Percentiles rank a stretch among this genome's conserved stretches.
Evolutionary conservation across 2,797 vertebrate genomes (phyloP).

Genomic region (Miichthys miiuy): DNA sequence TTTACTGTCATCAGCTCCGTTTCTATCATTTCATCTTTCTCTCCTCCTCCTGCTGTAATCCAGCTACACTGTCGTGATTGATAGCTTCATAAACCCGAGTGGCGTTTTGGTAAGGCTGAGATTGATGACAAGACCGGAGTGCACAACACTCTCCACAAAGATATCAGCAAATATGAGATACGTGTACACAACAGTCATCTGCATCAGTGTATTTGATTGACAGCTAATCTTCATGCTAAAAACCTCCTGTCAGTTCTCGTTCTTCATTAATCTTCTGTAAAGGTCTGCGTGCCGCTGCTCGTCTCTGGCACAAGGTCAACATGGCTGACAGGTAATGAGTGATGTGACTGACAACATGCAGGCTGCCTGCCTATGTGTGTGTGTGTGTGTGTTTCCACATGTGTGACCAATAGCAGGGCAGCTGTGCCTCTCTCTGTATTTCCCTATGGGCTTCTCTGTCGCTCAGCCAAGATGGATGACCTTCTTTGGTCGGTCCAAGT

Average conservation of each 20-base stretch:
- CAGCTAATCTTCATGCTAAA: constrained; percentile 29
- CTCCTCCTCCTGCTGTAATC: constrained; percentile 3
- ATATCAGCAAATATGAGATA: not conserved
- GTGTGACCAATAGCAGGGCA: constrained; percentile 16
- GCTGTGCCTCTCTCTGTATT: not conserved
- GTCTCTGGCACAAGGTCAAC: constrained; percentile 36
- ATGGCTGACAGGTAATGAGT: constrained; percentile 27
- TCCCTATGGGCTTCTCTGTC: constrained; percentile 8
- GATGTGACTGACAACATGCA: constrained; percentile 28
- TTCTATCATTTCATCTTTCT: constrained; percentile 28
- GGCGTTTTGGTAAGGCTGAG: constrained; percentile 33
- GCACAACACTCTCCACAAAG: not conserved
- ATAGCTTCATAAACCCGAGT: constrained; percentile 45
- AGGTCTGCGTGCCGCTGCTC: not conserved
- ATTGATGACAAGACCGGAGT: constrained; percentile 17
- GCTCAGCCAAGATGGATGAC: constrained; percentile 13
- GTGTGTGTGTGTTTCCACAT: constrained; percentile 5
- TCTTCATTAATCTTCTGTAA: constrained; percentile 1
- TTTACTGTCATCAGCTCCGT: constrained; percentile 18
- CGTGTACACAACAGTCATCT: not conserved
- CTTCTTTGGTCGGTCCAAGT: constrained; percentile 4
- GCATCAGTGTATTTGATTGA: not conserved
- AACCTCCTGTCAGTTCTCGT: constrained; percentile 16
- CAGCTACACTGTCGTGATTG: constrained; percentile 19
- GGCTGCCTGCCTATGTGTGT: constrained; percentile 8